Evolutionary conservation across 2,113 vertebrate genomes (phyloP), one percentile per base, ranked within the genome.

Genomic region (Salvator merianae): DNA sequence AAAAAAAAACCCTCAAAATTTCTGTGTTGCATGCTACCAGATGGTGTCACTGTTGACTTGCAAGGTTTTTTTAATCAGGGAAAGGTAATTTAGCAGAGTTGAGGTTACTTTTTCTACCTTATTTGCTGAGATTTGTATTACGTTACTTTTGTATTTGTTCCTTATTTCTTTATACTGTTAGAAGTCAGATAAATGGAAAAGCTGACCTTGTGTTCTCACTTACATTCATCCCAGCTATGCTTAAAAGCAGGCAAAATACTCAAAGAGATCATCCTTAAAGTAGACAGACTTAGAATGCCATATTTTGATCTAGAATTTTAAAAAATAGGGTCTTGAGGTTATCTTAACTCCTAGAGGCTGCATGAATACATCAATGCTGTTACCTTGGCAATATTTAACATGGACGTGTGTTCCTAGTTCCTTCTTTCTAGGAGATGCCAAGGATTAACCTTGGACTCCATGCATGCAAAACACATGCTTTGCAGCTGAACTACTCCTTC

Each of bases 11-110:
- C 43, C 78, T 20, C 50, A 24, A 47, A 69, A 38, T 32, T 12
- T 83, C 43, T 5, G 6, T 83, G 87, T 62, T 50, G 0, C 30
- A 30, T 71, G 5, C 43, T 24, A 74, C 83, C 96, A 92, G 95
- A 90, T 94, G 96, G 83, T 95, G 96, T 95, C 95, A 87, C 83
- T 95, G 83, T 95, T 95, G 94, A 63, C 90, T 74, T 86, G 0
- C 16, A 79, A 43, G 76, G 89, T 24, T 2, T 66, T 24, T 6
- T 0, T 1, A 5, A 7, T 10, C 55, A 50, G 38, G 1, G 55
- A 59, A 40, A 30, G 77, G 3, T 6, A 22, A 20, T 83, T 20
- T 24, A 5, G 7, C 28, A 7, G n/a, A 22, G 26, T 80, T 12
- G 68, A 16, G 47, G 2, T 13, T 7, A 10, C 18, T 14, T 72